Base-by-base conservation (phyloP, 2,888 invertebrate species). In the Drosophila pullipes region DNA sequence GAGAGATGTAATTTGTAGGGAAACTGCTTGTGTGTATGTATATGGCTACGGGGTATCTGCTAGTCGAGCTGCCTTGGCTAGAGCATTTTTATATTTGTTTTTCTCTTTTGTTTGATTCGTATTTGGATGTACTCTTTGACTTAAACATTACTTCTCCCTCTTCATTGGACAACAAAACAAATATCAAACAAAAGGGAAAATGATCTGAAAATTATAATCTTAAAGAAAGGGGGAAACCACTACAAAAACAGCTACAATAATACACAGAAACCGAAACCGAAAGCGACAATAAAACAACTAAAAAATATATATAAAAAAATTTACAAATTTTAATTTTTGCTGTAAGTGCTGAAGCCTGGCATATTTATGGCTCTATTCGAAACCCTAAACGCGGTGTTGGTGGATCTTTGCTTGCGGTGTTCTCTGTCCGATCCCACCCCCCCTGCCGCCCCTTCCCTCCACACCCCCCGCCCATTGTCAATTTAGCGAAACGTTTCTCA, bases 341-440 rank as follows among this genome's bases (percentile, higher is more conserved):
- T 59, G 30, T 37, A 55, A 22, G 30, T 31, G 31, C 39, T 10
- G 22, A 61, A 22, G 37, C 31, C 31, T 39, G 30, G 18, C 35
- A 25, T 33, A 22, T 53, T 13, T 31, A 7, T 53, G 28, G 18
- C 18, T 33, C 33, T 16, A 18, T 18, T 25, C 10, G 22, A 37
- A 37, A 22, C 31, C 25, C 41, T 33, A 58, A 52, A 53, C 58
- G 57, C 44, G 71, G 83, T 83, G 76, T 68, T 58, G 81, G 75
- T 69, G 65, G 81, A 72, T 62, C 13, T 30, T 75, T 82, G 85
- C 85, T 76, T 85, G 89, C 78, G 89, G 86, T 89, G n/a, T 4
- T 9, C 47, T 47, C 25, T 18, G 11, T 5, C 11, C 25, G 1
- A 2, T 0, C 41, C 18, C 3, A 22, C 13, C 3, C 16, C 13